Conservation (phyloP, 2,888 invertebrate genomes). For the Notodonta dromedarius region DNA sequence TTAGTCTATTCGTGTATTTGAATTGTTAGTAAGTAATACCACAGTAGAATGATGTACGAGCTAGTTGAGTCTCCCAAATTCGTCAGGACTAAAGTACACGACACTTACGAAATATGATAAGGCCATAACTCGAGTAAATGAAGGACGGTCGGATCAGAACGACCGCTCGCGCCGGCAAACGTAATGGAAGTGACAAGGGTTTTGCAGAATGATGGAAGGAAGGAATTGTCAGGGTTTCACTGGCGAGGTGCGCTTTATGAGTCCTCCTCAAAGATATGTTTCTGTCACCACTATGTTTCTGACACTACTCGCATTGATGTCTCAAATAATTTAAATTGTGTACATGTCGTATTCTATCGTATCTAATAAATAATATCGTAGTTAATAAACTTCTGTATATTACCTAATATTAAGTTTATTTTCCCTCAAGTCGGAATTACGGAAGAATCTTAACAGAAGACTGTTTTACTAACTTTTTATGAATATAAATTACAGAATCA, state of each 20-base stretch:
- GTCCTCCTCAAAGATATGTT: conserved; percentile 53
- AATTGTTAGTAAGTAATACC: conserved; percentile 25
- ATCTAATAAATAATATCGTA: too few relatives aligned
- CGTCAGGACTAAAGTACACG: conserved; percentile 61
- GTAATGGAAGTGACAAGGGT: conserved; percentile 83
- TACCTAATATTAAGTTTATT: too few relatives aligned
- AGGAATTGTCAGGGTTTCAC: conserved; percentile 70
- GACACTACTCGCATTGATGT: conserved; percentile 55
- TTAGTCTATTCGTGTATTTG: conserved; percentile 23
- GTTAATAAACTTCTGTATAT: too few relatives aligned
- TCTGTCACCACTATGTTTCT: conserved; percentile 44
- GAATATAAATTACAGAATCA: neutral
- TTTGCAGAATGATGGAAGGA: conserved; percentile 75
- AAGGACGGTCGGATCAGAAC: conserved; percentile 70
- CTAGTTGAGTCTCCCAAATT: conserved; percentile 46
- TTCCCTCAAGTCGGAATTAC: too few relatives aligned
- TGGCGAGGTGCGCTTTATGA: conserved; percentile 72
- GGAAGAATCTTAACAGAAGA: too few relatives aligned
- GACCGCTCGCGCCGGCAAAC: conserved; percentile 63
- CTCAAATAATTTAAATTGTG: conserved; percentile 43
- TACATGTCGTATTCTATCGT: neutral
- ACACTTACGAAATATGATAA: conserved; percentile 74
- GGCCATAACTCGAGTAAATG: conserved; percentile 75
- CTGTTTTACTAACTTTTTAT: too few relatives aligned
- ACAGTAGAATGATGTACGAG: conserved; percentile 35